Conservation (phyloP, 2,113 vertebrate genomes). For the Gallinago undulata region DNA sequence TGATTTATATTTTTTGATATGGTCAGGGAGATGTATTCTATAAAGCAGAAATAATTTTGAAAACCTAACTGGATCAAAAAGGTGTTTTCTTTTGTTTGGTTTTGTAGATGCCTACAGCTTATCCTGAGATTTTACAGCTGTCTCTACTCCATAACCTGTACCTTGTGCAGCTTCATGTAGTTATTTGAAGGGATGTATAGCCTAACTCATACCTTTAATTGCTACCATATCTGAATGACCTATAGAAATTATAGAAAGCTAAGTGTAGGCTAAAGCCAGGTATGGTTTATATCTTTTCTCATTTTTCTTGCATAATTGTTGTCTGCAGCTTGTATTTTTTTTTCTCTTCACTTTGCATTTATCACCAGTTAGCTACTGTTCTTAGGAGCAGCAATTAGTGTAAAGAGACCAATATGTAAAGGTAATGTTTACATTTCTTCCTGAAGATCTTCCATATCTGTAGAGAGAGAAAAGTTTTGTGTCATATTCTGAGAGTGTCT, state of each 20-base stretch:
- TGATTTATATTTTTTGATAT: constrained; percentile 16
- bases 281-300: background rate
- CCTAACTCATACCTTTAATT: background rate
- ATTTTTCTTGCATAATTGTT: background rate
- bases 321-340: background rate
- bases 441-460: background rate
- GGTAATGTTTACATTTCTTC: background rate
- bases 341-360: background rate
- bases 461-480: background rate
- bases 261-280: background rate
- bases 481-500: background rate
- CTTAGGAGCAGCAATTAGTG: background rate
- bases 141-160: background rate
- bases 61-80: background rate
- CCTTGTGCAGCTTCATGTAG: background rate
- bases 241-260: background rate
- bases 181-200: background rate
- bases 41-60: background rate
- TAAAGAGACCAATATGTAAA: background rate
- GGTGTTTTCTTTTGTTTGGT: background rate
- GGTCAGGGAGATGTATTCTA: background rate
- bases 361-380: background rate
- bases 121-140: background rate
- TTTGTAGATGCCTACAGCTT: background rate
- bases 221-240: background rate